Evolutionary conservation across 2,797 vertebrate genomes (phyloP).

Genomic region (Calcarius lapponicus): DNA sequence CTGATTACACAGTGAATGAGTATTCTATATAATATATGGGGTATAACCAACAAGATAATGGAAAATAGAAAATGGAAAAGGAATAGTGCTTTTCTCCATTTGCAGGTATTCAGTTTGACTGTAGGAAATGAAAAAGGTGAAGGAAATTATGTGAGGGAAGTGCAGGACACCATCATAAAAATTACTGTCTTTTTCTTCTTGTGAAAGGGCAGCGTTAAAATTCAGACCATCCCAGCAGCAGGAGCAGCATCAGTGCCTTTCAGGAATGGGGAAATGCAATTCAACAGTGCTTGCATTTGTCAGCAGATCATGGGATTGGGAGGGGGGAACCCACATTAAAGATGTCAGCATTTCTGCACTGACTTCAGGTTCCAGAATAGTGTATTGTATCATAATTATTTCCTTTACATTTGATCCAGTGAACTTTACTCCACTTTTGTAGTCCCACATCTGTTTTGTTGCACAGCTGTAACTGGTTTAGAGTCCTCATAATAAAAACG

Average conservation of each 20-base stretch:
- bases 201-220: background rate
- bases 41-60: background rate
- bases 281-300: background rate
- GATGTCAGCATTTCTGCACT: background rate
- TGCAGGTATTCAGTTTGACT: background rate
- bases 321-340: background rate
- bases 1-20: conserved; percentile 36
- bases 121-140: conserved; percentile 22
- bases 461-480: conserved; percentile 65
- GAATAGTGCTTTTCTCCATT: background rate
- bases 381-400: conserved; percentile 6
- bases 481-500: conserved; percentile 16
- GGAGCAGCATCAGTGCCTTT: accelerated
- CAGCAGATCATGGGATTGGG: background rate
- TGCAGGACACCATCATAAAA: background rate
- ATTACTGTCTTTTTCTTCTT: background rate
- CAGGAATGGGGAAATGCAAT: background rate
- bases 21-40: background rate
- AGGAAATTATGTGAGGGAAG: background rate
- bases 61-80: conserved; percentile 32
- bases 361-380: background rate
- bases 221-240: background rate
- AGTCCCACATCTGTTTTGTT: conserved; percentile 44
- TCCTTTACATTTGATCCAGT: conserved; percentile 5
- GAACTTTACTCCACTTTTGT: conserved; percentile 69